Base-by-base conservation (phyloP, 2,888 invertebrate genomes). In the Thera obeliscata region DNA sequence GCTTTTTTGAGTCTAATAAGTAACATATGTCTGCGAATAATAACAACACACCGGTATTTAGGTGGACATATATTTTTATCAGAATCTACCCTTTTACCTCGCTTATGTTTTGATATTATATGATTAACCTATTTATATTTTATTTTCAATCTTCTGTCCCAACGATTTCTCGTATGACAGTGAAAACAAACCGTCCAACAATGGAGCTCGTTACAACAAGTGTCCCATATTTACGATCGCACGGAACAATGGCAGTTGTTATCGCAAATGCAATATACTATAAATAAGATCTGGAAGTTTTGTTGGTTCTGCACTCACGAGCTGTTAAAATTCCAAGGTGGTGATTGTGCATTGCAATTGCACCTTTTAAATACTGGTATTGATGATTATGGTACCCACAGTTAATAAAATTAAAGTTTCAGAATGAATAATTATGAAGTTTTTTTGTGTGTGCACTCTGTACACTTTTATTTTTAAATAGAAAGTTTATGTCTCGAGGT, bases 241-340 rank as follows among this genome's bases (percentile, higher is more conserved):
- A 73, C 69, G 61, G 81, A 81, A 88, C 89, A 89, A 89, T 88
- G 78, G 77, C 66, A 69, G 83, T 87, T 85, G 86, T 86, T 89
- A 88, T 83, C 83, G 79, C 76, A 64, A 62, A 65, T 74, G 74
- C 68, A 74, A 74, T 75, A 77, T 79, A 78, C 76, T 77, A 68
- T 71, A 70, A 64, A 54, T 64, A 70, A 67, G 43, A 64, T 61
- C 61, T 66, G 56, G 43, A 48, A n/a, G 56, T 58, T 61, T 56
- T 65, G 58, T 59, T 59, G 35, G 69, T 55, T 5, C 38, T 36
- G 60, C n/a, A 36, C 59, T 56, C 49, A 22, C 11, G 46, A 41
- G 43, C 41, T 52, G 56, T 41, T 59, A 11, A 48, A 60, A 49
- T 36, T 62, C 48, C 8, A 50, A 50, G 41, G 41, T 12, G 41